phyloP scores from a whole-genome alignment of 2,888 invertebrate genomes.

The Phyllotreta cruciferae region DNA sequence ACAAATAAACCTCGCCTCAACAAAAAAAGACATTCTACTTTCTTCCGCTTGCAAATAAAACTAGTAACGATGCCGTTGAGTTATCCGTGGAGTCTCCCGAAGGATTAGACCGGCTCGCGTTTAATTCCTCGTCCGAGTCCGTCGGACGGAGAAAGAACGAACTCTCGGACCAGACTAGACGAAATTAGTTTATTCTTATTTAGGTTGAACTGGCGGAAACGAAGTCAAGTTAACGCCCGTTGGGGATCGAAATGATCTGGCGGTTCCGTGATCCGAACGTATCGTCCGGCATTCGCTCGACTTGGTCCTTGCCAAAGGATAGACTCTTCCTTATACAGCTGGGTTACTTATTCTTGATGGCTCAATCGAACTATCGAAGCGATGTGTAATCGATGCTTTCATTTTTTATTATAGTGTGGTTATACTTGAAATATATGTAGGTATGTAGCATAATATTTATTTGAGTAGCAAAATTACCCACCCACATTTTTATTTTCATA shows the following conservation, averaged over 20 bases:
- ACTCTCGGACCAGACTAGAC: slow-evolving; percentile 13
- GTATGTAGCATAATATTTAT: too few relatives aligned
- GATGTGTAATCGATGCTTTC: background rate
- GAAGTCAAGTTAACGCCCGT: slow-evolving; percentile 37
- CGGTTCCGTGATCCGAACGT: slow-evolving; percentile 32
- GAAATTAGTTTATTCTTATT: slow-evolving; percentile 43
- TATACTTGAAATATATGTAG: too few relatives aligned
- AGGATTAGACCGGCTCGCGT: slow-evolving; percentile 29
- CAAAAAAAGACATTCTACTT: too few relatives aligned
- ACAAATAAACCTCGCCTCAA: too few relatives aligned
- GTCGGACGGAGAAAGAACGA: slow-evolving; percentile 26
- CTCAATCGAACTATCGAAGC: slow-evolving; percentile 5
- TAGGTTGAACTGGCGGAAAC: slow-evolving; percentile 37
- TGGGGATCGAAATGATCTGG: slow-evolving; percentile 34
- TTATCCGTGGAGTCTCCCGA: slow-evolving; percentile 17
- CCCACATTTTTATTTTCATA: too few relatives aligned
- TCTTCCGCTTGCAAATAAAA: too few relatives aligned
- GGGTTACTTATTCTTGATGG: too few relatives aligned
- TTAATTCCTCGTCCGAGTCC: slow-evolving; percentile 38
- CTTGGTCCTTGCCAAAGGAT: too few relatives aligned
- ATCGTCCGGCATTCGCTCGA: slow-evolving; percentile 17
- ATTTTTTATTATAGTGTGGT: too few relatives aligned
- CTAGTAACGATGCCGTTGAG: too few relatives aligned
- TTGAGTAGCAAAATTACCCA: too few relatives aligned
- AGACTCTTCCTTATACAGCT: too few relatives aligned